Base-by-base conservation (phyloP, 2,888 invertebrate species). In the Drosophila anomalata region DNA sequence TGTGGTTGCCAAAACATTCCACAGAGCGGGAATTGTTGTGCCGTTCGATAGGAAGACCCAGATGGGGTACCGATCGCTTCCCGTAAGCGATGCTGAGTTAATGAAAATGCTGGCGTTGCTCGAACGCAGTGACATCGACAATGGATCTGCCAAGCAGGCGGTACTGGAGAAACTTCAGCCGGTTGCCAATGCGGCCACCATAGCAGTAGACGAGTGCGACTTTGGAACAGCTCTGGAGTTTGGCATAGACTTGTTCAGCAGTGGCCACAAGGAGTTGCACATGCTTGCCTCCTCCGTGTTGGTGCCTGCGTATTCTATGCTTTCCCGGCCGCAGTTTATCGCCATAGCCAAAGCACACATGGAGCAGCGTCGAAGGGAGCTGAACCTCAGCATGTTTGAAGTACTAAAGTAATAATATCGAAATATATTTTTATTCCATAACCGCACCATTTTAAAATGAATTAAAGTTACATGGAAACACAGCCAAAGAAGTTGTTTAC, bases 221-320 rank as follows among this genome's bases (percentile, higher is more conserved):
- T 98, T 97, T 92, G 99, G 98, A 0, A 97, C 97, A 57, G 96
- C 97, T 0, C 91, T 99, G 2, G 98, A 99, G 91, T 92, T 97
- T 39, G 98, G 97, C 0, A 94, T 97, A 76, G 95, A 97, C 90
- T 92, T 99, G 51, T 97, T 98, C 89, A 95, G 94, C 70, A 96
- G 95, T 62, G 96, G 97, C 0, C 91, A 94, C 56, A 92, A 93
- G 52, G 93, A 94, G 69, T 93, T 98, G 17, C 95, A 97, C 89
- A 91, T 93, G 3, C 93, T 94, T 46, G 93, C 95, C 2, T 89
- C 94, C 36, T 94, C 94, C 69, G 93, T 96, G 77, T 92, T 98
- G 29, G 93, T 94, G 14, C 94, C 95, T 9, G 96, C 96, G 0
- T 98, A 98, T 90, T 93, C 94, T 36, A 92, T 98, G 75, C 92